These are phyloP conservation scores for Ceryle rudis DNA, from an alignment of 2,797 vertebrate genomes.

Conservation along the genomic window DNA sequence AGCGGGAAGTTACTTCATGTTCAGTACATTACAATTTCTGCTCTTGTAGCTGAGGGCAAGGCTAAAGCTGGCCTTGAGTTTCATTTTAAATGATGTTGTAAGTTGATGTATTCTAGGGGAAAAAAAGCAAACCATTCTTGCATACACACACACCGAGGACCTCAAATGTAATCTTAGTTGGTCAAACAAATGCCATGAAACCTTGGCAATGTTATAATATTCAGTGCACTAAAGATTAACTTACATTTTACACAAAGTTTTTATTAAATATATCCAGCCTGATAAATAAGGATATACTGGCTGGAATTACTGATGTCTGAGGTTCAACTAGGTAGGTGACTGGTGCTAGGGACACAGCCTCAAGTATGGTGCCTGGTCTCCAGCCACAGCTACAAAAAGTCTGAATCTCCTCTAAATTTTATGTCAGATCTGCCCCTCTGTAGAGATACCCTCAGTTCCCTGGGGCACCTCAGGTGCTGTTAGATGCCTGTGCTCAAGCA, in stretches of 20 bases:
- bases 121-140: background rate
- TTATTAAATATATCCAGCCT: background rate
- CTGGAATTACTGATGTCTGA: background rate
- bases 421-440: rapidly evolving
- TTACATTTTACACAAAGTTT: background rate
- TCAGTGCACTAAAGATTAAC: background rate
- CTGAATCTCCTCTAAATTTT: background rate
- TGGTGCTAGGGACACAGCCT: background rate
- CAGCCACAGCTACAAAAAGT: background rate
- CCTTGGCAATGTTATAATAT: background rate
- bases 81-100: constrained; percentile 23
- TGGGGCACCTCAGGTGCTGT: background rate
- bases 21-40: constrained; percentile 6
- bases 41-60: constrained; percentile 30
- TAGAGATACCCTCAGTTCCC: background rate
- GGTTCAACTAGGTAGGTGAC: background rate
- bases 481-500: background rate
- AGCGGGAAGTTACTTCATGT: background rate
- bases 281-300: background rate
- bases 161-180: background rate
- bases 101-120: background rate
- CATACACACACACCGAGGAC: background rate
- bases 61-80: constrained; percentile 20
- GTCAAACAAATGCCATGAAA: background rate
- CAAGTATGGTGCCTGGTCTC: background rate